phyloP scores from a whole-genome alignment of 2,113 vertebrate genomes.

The Misgurnus mizolepis region DNA sequence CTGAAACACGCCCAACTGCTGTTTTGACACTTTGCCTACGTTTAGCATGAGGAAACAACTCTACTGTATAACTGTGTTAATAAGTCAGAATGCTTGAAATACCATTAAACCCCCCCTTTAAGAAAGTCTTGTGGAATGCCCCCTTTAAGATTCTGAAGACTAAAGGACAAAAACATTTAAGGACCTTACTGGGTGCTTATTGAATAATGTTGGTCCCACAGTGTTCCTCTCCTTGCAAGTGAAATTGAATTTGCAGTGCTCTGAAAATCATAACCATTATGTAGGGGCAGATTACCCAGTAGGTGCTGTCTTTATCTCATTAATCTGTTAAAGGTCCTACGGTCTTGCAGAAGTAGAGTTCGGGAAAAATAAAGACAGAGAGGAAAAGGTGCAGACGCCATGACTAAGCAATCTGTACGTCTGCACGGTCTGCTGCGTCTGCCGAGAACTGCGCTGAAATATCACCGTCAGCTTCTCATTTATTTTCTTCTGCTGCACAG shows the following conservation, averaged over 20 bases:
- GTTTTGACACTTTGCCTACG: too few species aligned
- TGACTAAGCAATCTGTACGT: slow-evolving; percentile 11
- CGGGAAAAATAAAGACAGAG: not conserved
- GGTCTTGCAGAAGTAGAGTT: slow-evolving; percentile 20
- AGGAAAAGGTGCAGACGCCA: not conserved
- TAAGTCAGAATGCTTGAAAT: too few species aligned
- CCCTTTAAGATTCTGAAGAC: too few species aligned
- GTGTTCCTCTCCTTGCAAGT: slow-evolving; percentile 34
- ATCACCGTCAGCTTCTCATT: slow-evolving; percentile 4
- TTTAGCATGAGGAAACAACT: too few species aligned
- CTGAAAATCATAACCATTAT: slow-evolving; percentile 52
- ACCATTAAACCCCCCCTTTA: too few species aligned
- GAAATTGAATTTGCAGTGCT: slow-evolving; percentile 51
- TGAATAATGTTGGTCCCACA: slow-evolving; percentile 53
- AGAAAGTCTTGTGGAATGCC: too few species aligned
- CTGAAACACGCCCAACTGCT: too few species aligned
- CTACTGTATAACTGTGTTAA: too few species aligned
- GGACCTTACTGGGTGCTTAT: slow-evolving; percentile 34
- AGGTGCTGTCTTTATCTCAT: slow-evolving; percentile 49
- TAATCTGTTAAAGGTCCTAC: slow-evolving; percentile 43
- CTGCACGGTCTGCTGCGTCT: slow-evolving; percentile 7
- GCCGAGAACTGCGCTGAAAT: slow-evolving; percentile 7
- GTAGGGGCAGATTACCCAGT: slow-evolving; percentile 44
- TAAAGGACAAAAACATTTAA: not conserved
- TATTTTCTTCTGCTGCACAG: not conserved